Base-by-base conservation (phyloP, 2,113 vertebrate genomes). In the Sporophila hypoxantha region DNA sequence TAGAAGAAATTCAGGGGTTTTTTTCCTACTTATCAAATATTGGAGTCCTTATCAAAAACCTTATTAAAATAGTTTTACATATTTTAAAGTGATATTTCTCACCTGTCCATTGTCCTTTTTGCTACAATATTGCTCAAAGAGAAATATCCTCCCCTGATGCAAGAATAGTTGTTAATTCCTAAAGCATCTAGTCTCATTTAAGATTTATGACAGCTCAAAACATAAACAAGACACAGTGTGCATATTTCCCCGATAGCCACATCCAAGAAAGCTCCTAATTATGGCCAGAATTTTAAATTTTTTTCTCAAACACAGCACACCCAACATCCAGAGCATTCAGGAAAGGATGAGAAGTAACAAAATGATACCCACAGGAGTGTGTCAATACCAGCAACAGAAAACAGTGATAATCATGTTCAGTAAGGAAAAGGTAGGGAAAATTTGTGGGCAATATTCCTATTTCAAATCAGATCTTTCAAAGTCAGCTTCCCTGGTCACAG, bases 1-100 rank as follows among this genome's bases (percentile, higher is more conserved):
- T 7, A 39, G 44, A 62, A 81, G 9, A 17, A 7, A 16, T n/a
- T 1, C 1, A 3, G 3, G 9, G 1, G 1, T 3, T 29, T 34
- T 68, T 66, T 42, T 20, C 26, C 12, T 42, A 15, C 22, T 47
- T 70, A 50, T 30, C 15, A 87, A 7, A 56, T 73, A 65, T 8
- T 30, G 3, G 5, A 10, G 8, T 80, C 32, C 8, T 61, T 73
- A 30, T 29, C 21, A 56, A 87, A 89, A 75, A 39, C 9, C 25
- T 76, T 62, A 23, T 86, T 47, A 14, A 22, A 87, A 67, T 18
- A 50, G 23, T 23, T 59, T 64, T 27, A 36, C 3, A 2, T 37
- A 32, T 59, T 71, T 75, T 57, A 17, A 68, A 62, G 21, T 17
- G 2, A 9, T 69, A 27, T 69, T 77, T 77, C 22, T 61, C 11